Base-by-base conservation (phyloP, 2,888 invertebrate species). In the Philaethria dido region DNA sequence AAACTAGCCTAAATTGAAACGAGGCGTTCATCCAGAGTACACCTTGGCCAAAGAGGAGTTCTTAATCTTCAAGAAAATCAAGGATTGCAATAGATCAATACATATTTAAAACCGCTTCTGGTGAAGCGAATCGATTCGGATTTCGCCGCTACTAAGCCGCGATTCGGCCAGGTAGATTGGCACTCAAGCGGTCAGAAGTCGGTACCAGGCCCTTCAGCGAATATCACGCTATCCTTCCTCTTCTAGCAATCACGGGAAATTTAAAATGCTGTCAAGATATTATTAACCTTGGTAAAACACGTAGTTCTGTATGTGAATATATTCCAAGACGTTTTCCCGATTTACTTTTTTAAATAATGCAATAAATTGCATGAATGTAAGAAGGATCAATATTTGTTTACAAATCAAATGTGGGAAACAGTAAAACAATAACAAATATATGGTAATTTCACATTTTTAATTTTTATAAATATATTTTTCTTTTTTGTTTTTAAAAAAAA, bases 121-220 rank as follows among this genome's bases (percentile, higher is more conserved):
- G 63, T 70, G 73, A 75, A 62, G 72, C 78, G 78, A 80, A 84
- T 84, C 86, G 86, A 91, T 90, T 88, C n/a, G n/a, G n/a, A n/a
- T n/a, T n/a, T n/a, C n/a, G n/a, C n/a, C n/a, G n/a, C n/a, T n/a
- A n/a, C n/a, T n/a, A n/a, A n/a, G n/a, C n/a, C 88, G 78, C 86
- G 87, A 87, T 83, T 89, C 89, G 83, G 82, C 83, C 91, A 92
- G 92, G 92, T 89, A 92, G 88, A 89, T 89, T 86, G 84, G 83
- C 85, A 87, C 90, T 92, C 78, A 88, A 87, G 82, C 92, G 92
- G 92, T 92, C 92, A 91, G 89, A 88, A 87, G 86, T 83, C 87
- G 89, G 88, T 88, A 86, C 85, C 84, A 84, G 75, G 82, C 80
- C 83, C 86, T 88, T 83, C 80, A 83, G 75, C 77, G 80, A 85